Percentiles rank a stretch among this genome's conserved stretches.
These are phyloP conservation scores for Gavialis gangeticus DNA, from an alignment of 2,113 vertebrate genomes.

Conservation along the genomic window DNA sequence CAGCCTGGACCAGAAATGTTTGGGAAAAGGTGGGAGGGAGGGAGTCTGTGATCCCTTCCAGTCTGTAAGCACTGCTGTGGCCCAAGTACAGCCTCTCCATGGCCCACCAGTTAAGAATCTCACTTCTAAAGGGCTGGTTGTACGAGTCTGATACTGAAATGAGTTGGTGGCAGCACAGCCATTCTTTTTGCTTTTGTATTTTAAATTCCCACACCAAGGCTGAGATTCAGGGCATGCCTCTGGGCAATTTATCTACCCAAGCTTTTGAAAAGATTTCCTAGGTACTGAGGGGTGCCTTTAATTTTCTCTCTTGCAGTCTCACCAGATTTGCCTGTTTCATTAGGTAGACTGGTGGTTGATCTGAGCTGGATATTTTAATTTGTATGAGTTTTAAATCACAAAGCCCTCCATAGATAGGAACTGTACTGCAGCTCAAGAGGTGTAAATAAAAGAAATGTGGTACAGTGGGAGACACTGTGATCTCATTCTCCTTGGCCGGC, in stretches of 20 bases:
- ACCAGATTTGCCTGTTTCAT: background rate
- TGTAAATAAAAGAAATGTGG: background rate
- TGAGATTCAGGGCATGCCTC: background rate
- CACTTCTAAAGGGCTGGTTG: background rate
- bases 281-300: background rate
- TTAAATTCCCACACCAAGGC: background rate
- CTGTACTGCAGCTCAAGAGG: conserved; percentile 5
- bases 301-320: fast-evolving
- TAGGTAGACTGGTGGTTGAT: background rate
- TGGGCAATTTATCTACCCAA: background rate
- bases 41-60: no score
- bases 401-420: background rate
- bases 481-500: background rate
- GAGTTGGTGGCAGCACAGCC: fast-evolving
- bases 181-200: background rate
- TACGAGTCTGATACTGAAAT: background rate
- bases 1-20: no score
- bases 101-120: no score
- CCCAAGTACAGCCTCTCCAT: no score
- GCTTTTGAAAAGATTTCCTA: background rate
- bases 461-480: background rate
- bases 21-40: no score
- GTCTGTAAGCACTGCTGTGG: background rate
- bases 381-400: background rate
- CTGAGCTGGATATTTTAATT: background rate